These are phyloP conservation scores for Plectrocnemia conspersa DNA, from an alignment of 1,140 invertebrate genomes.

Conservation along the genomic window DNA sequence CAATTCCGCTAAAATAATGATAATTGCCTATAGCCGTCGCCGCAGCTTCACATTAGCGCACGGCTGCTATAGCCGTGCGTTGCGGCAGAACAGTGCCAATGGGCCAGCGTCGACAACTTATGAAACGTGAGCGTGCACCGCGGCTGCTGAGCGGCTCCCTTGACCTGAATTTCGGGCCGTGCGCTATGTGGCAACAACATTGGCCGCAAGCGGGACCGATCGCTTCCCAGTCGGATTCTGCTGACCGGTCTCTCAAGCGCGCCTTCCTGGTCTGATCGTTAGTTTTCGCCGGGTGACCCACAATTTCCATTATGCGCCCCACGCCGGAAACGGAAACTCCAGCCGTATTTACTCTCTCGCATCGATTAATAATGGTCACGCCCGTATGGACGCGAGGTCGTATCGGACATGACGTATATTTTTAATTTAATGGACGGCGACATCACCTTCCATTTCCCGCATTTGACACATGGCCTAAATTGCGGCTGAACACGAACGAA, in stretches of 20 bases:
- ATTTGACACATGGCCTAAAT: too few species aligned
- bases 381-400: slow-evolving; percentile 14
- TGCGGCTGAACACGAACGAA: too few species aligned
- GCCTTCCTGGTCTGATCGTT: neutral
- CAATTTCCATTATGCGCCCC: neutral
- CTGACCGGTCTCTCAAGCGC: neutral
- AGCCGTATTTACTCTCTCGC: slow-evolving; percentile 1
- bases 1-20: too few species aligned
- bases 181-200: slow-evolving; percentile 23
- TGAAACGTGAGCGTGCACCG: slow-evolving; percentile 9
- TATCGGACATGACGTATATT: too few species aligned
- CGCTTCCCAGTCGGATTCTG: neutral
- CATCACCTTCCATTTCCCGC: too few species aligned
- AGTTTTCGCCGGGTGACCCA: neutral
- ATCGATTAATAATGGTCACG: slow-evolving; percentile 20
- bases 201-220: slow-evolving; percentile 19
- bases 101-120: too few species aligned
- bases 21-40: neutral
- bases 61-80: too few species aligned
- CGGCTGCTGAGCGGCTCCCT: slow-evolving; percentile 9
- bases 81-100: too few species aligned
- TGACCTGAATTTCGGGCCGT: slow-evolving; percentile 16
- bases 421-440: too few species aligned
- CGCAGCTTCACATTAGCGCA: too few species aligned
- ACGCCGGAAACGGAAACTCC: slow-evolving; percentile 16